phyloP scores from a whole-genome alignment of 2,888 invertebrate genomes.

The Cheilosia scutellata region DNA sequence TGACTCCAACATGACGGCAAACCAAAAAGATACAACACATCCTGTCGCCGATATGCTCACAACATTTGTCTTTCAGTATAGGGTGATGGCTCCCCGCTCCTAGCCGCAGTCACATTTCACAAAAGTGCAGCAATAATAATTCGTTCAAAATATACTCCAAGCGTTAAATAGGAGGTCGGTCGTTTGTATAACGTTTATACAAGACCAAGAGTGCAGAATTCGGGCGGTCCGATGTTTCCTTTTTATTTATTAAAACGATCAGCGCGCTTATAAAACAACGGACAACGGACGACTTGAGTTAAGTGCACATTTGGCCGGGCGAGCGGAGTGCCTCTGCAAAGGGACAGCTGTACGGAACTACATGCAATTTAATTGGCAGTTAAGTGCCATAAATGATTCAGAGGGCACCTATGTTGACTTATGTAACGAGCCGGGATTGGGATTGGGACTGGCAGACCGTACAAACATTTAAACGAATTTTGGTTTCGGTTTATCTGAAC shows the following conservation, averaged over 20 bases:
- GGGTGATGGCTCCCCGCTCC: conserved; percentile 24
- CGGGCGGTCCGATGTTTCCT: conserved; percentile 46
- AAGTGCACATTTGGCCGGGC: conserved; percentile 32
- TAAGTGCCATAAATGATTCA: conserved; percentile 74
- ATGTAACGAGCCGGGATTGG: conserved; percentile 50
- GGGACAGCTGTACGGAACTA: conserved; percentile 62
- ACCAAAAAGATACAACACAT: conserved; percentile 74
- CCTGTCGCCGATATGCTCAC: conserved; percentile 69
- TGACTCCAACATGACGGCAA: conserved; percentile 70
- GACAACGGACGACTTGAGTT: conserved; percentile 26
- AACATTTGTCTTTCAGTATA: conserved; percentile 59
- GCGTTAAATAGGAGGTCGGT: conserved; percentile 57
- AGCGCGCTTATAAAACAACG: conserved; percentile 44
- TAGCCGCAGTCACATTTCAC: conserved; percentile 1
- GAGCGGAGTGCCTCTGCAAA: conserved; percentile 19
- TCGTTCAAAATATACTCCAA: conserved; percentile 58
- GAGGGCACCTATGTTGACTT: conserved; percentile 69
- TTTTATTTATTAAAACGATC: conserved; percentile 61
- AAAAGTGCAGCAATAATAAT: conserved; percentile 63
- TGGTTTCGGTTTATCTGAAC: conserved; percentile 14
- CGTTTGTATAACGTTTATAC: neutral
- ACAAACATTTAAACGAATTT: conserved; percentile 29
- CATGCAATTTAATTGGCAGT: conserved; percentile 73
- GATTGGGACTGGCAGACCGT: conserved; percentile 13
- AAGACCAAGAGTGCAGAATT: conserved; percentile 39